Percentiles rank a stretch among this genome's conserved stretches.
Evolutionary conservation across 2,797 vertebrate species (phyloP).

Genomic region (Clarias fuscus): DNA sequence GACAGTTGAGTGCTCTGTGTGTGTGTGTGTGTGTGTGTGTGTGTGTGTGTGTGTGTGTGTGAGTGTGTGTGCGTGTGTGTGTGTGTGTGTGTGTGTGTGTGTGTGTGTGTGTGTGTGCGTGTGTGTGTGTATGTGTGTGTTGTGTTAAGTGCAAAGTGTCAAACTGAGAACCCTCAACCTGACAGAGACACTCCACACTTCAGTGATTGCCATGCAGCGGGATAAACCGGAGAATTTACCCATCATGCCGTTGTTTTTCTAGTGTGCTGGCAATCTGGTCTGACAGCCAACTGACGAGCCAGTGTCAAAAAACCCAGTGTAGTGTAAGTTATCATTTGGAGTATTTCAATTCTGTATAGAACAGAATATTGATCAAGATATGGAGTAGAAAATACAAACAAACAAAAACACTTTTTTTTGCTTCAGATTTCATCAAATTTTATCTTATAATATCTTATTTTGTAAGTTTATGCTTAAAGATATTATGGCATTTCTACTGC

Average conservation of each 20-base stretch:
- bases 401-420: not conserved
- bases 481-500: not conserved
- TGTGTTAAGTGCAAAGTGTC: constrained; percentile 19
- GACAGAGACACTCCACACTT: constrained; percentile 63
- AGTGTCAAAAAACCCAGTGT: constrained; percentile 68
- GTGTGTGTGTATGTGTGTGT: no score
- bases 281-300: constrained; percentile 73
- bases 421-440: not conserved
- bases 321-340: constrained; percentile 64
- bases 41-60: constrained; percentile 24
- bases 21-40: constrained; percentile 13
- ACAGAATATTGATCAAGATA: constrained; percentile 59
- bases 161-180: constrained; percentile 37
- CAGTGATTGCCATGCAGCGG: constrained; percentile 58
- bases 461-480: not conserved
- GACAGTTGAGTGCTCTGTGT: constrained; percentile 26
- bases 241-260: constrained; percentile 46
- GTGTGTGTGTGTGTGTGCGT: no score
- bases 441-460: not conserved
- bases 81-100: constrained; percentile 17
- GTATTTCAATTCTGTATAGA: constrained; percentile 53
- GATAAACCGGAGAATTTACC: constrained; percentile 37
- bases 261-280: constrained; percentile 61
- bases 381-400: not conserved
- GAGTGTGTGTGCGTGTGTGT: not conserved